A percentile compares a stretch with the other conserved stretches of the same genome.
Evolutionary conservation across 2,113 vertebrate species (phyloP).

Genomic region (Calidris pugnax): DNA sequence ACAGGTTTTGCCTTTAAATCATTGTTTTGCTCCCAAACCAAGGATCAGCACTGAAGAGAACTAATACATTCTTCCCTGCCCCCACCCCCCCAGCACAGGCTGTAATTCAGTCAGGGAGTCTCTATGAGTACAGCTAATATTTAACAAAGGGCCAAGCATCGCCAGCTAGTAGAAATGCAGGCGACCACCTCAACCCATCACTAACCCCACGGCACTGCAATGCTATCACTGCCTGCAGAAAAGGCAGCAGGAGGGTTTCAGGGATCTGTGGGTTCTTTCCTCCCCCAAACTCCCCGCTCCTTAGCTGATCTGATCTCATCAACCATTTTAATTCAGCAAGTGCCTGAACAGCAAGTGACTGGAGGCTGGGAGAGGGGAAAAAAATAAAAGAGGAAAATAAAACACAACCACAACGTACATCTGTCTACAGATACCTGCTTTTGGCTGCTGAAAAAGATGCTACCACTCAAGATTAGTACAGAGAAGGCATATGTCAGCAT

Average conservation of each 20-base stretch:
- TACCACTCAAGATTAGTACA: background rate
- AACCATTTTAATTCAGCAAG: background rate
- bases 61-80: background rate
- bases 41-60: background rate
- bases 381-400: background rate
- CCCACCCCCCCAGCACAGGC: background rate
- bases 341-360: background rate
- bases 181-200: background rate
- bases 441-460: background rate
- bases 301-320: background rate
- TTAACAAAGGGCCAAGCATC: conserved; percentile 56
- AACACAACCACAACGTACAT: background rate
- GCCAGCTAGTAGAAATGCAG: background rate
- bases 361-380: background rate
- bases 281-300: background rate
- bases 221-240: background rate
- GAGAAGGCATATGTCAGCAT: background rate
- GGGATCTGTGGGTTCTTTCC: background rate
- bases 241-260: background rate
- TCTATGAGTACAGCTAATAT: conserved; percentile 47
- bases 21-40: background rate
- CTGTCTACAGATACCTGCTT: background rate
- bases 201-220: background rate
- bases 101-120: conserved; percentile 7
- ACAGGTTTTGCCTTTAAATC: background rate